phyloP scores from a whole-genome alignment of 64 coral and sea anemone species.

The Stichodactyla helianthus region DNA sequence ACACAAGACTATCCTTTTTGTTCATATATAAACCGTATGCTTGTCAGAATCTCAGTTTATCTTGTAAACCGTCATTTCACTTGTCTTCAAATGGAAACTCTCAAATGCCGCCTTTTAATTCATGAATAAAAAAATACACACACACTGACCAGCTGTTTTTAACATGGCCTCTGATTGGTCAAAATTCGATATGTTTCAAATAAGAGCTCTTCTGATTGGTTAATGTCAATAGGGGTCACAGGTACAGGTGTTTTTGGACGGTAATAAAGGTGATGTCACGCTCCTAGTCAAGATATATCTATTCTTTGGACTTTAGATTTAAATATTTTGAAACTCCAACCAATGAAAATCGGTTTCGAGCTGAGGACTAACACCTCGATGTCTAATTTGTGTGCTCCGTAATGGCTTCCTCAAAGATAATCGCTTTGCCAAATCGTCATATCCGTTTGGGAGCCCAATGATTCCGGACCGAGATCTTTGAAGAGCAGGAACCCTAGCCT shows the following conservation, averaged over 20 bases:
- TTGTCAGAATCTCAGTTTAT: neutral
- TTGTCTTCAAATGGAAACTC: neutral
- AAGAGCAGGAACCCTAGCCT: neutral
- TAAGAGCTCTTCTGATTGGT: conserved; percentile 9
- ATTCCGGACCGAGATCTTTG: neutral
- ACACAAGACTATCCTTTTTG: too few species aligned
- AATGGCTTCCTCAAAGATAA: neutral
- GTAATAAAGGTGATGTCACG: neutral
- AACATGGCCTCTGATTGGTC: neutral
- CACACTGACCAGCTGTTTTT: neutral
- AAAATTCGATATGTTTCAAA: neutral
- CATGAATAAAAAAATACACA: neutral
- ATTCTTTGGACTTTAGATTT: neutral
- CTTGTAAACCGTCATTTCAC: neutral
- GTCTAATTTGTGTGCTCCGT: neutral
- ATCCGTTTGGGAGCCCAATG: neutral
- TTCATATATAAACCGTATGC: too few species aligned
- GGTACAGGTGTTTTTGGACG: conserved; percentile 5
- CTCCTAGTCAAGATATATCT: neutral
- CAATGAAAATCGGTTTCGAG: neutral
- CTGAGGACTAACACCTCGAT: neutral
- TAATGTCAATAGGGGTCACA: neutral
- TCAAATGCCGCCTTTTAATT: neutral
- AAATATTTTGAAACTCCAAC: neutral
- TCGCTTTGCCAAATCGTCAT: neutral